phyloP scores from a whole-genome alignment of 2,888 invertebrate genomes.

The Drosophila nr. perissopoda region DNA sequence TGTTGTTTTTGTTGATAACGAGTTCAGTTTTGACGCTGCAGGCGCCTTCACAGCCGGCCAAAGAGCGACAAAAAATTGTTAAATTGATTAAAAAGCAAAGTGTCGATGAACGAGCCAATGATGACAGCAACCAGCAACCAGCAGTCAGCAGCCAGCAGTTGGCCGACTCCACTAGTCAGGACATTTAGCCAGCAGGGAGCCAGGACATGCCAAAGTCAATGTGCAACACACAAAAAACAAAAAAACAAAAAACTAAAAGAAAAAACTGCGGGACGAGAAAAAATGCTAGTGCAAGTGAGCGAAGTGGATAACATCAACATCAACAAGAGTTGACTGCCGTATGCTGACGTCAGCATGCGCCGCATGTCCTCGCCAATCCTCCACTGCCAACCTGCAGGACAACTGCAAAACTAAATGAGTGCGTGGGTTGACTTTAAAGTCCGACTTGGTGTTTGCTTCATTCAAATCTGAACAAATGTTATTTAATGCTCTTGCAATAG shows the following conservation, averaged over 20 bases:
- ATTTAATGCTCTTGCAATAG: too few species aligned
- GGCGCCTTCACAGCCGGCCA: constrained; percentile 24
- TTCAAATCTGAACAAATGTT: background rate
- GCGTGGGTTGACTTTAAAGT: constrained; percentile 3
- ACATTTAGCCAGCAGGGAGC: constrained; percentile 23
- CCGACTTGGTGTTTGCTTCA: background rate
- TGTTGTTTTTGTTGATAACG: constrained; percentile 43
- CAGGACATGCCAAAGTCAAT: constrained; percentile 62
- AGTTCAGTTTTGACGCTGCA: constrained; percentile 41
- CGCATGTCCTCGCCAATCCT: background rate
- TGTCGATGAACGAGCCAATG: constrained; percentile 80
- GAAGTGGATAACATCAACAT: constrained; percentile 25
- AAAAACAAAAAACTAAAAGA: background rate
- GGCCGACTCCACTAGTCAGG: constrained; percentile 21
- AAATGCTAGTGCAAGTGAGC: constrained; percentile 32
- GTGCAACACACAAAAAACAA: constrained; percentile 11
- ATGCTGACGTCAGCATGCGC: constrained; percentile 5
- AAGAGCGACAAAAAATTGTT: constrained; percentile 64
- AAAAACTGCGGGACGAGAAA: constrained; percentile 14
- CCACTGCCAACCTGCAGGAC: background rate
- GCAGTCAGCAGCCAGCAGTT: constrained; percentile 19
- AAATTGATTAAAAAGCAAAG: constrained; percentile 83
- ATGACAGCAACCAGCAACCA: constrained; percentile 66
- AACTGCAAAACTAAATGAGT: background rate
- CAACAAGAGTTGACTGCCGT: constrained; percentile 15